phyloP scores from a whole-genome alignment of 2,797 vertebrate genomes.

The Petrocephalus schoutedeni region DNA sequence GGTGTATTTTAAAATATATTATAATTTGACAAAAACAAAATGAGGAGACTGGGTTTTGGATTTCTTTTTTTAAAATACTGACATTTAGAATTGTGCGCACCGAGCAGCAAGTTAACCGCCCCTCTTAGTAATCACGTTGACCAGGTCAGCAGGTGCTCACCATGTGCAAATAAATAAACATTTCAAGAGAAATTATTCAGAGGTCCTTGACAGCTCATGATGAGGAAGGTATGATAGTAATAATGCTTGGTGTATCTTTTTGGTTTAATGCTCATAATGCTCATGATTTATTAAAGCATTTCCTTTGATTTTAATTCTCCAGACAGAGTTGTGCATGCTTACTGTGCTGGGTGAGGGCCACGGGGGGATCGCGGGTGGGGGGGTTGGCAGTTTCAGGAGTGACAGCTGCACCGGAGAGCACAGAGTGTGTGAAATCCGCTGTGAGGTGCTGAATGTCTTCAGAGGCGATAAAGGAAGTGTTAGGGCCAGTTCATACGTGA shows the following conservation, averaged over 20 bases:
- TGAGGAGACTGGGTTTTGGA: too few relatives aligned
- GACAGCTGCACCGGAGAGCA: background rate
- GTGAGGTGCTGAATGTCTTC: background rate
- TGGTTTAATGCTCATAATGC: background rate
- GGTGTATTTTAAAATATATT: background rate
- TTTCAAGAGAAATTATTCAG: background rate
- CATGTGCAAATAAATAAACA: background rate
- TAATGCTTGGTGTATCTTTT: background rate
- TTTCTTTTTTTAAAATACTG: background rate
- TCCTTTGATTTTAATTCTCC: background rate
- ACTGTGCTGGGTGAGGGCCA: background rate
- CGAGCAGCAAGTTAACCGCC: background rate
- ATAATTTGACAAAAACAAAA: background rate
- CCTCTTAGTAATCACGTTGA: background rate
- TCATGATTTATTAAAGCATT: slow-evolving; percentile 7
- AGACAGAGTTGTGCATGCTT: background rate
- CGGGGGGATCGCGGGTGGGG: background rate
- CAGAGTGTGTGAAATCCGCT: background rate
- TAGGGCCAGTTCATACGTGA: background rate
- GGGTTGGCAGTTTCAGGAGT: background rate
- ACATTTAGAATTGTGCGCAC: background rate
- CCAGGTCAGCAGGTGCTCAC: background rate
- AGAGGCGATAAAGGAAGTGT: background rate
- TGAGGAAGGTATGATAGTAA: background rate
- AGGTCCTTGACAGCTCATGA: background rate